phyloP scores from a whole-genome alignment of 2,113 vertebrate genomes.

The Mus musculus region DNA sequence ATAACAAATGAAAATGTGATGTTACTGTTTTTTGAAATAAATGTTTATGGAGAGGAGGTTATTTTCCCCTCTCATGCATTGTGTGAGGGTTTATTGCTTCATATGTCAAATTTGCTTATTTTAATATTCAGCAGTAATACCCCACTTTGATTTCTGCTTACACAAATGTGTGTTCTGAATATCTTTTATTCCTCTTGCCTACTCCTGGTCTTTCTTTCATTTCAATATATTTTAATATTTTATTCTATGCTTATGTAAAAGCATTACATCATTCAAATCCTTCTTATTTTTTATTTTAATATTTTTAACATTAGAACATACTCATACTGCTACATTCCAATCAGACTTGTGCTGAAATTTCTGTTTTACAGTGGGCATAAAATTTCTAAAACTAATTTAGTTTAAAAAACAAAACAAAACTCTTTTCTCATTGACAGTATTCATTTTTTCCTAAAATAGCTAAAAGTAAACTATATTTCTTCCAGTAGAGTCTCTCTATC shows the following conservation, averaged over 20 bases:
- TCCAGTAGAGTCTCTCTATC: rapidly evolving
- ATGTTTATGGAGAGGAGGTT: conserved; percentile 69
- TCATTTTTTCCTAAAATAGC: not conserved
- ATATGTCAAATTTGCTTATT: conserved; percentile 70
- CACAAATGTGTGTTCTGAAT: conserved; percentile 38
- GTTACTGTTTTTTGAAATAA: conserved; percentile 73
- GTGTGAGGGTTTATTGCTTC: conserved; percentile 61
- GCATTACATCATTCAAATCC: not conserved
- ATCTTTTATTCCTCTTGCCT: conserved; percentile 42
- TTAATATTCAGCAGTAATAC: conserved; percentile 68
- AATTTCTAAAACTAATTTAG: not conserved
- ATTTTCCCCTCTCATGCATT: conserved; percentile 62
- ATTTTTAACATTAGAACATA: conserved; percentile 38
- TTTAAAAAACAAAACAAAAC: too few relatives aligned
- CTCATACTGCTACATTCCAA: not conserved
- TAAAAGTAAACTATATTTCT: not conserved
- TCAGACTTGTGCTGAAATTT: not conserved
- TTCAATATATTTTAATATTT: conserved; percentile 8
- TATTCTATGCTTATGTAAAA: conserved; percentile 31
- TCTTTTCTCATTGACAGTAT: not conserved
- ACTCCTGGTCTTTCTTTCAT: conserved; percentile 6
- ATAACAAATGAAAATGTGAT: conserved; percentile 71
- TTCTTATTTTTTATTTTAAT: conserved; percentile 50
- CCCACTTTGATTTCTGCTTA: conserved; percentile 43
- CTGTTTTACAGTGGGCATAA: not conserved